Evolutionary conservation across 2,113 vertebrate genomes (phyloP).

Genomic region (Caloenas nicobarica): DNA sequence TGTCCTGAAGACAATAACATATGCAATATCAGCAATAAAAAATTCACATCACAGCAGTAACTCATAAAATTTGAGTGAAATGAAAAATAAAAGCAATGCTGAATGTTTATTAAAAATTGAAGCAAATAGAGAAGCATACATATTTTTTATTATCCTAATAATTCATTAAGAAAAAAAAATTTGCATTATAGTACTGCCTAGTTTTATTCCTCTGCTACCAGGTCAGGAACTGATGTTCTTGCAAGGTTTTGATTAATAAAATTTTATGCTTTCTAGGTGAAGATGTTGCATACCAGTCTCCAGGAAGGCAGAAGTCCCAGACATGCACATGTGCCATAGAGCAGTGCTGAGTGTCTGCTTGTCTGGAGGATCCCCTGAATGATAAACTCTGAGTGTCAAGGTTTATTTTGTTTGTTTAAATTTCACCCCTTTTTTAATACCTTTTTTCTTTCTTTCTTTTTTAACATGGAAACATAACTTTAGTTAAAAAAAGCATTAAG

Average conservation of each 20-base stretch:
- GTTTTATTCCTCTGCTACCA: neutral
- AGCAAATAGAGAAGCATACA: neutral
- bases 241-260: neutral
- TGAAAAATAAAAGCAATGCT: neutral
- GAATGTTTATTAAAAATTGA: neutral
- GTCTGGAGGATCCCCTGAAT: neutral
- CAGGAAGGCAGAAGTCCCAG: neutral
- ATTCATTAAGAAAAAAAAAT: neutral
- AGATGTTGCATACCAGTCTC: neutral
- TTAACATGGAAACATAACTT: neutral
- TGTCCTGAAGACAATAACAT: neutral
- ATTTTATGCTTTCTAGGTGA: neutral
- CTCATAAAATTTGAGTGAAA: neutral
- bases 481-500: neutral
- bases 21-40: neutral
- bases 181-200: neutral
- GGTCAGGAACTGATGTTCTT: neutral
- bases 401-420: neutral
- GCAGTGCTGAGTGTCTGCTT: neutral
- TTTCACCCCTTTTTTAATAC: neutral
- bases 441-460: neutral
- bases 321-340: neutral
- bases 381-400: neutral
- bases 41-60: neutral
- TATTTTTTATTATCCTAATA: neutral